Evolutionary conservation across 2,888 invertebrate species (phyloP).

Genomic region (Aplocera efformata): DNA sequence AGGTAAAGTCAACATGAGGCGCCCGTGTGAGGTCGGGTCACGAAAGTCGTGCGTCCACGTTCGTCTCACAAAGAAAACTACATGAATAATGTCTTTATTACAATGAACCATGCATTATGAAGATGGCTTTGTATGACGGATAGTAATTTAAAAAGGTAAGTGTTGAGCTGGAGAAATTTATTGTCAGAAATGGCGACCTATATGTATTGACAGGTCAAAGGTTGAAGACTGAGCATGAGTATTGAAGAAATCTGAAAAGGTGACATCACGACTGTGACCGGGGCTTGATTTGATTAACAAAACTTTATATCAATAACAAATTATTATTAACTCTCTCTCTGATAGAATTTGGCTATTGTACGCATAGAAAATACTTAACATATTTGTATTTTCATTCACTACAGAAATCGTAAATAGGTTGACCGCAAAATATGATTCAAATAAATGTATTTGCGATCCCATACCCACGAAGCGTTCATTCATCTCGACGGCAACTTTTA

Average conservation of each 20-base stretch:
- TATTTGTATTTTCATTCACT: no score
- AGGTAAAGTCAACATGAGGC: constrained; percentile 18
- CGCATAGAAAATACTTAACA: no score
- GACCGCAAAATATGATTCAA: constrained; percentile 14
- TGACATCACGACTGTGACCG: no score
- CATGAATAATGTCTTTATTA: constrained; percentile 44
- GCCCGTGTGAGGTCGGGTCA: constrained; percentile 37
- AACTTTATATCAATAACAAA: no score
- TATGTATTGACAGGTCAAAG: constrained; percentile 18
- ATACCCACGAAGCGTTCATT: constrained; percentile 23
- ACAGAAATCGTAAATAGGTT: not conserved
- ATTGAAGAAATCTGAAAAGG: no score
- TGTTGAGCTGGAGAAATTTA: constrained; percentile 19
- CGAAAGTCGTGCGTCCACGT: constrained; percentile 50
- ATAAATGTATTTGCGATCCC: constrained; percentile 24
- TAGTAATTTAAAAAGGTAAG: constrained; percentile 28
- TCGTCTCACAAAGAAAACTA: constrained; percentile 36
- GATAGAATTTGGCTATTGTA: no score
- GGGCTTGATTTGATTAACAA: no score
- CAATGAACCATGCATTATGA: constrained; percentile 27
- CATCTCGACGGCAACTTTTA: constrained; percentile 6
- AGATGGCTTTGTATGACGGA: constrained; percentile 23
- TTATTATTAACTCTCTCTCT: no score
- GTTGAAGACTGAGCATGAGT: constrained; percentile 9
- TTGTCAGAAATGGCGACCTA: constrained; percentile 19